These are phyloP conservation scores for Hyaena hyaena DNA, from an alignment of 2,113 vertebrate genomes.

Conservation along the genomic window DNA sequence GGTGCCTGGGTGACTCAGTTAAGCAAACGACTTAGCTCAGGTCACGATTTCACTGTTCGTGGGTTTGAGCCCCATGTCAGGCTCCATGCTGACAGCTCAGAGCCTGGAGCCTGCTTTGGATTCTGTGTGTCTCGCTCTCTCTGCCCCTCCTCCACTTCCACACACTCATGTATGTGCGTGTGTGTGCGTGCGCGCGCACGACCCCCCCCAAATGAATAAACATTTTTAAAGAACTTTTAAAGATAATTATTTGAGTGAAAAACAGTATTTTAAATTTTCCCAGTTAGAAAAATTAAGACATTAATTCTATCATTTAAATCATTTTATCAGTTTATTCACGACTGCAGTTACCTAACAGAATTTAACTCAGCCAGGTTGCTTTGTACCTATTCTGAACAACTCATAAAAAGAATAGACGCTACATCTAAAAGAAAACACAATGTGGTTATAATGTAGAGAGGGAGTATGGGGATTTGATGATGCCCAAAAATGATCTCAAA, in stretches of 20 bases:
- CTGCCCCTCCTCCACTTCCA: too few species aligned
- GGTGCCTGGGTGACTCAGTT: too few species aligned
- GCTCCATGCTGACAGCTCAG: too few species aligned
- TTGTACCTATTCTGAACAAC: not conserved
- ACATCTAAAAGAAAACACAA: not conserved
- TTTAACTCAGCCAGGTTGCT: not conserved
- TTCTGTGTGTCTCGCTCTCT: too few species aligned
- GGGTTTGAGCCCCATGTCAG: too few species aligned
- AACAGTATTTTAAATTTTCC: not conserved
- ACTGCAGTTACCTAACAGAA: not conserved
- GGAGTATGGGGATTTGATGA: not conserved
- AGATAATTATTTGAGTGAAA: not conserved
- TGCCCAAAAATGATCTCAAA: not conserved
- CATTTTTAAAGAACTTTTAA: not conserved
- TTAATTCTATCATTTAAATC: not conserved
- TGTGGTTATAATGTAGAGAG: not conserved
- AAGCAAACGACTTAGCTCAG: too few species aligned
- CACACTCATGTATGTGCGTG: too few species aligned
- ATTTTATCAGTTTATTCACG: not conserved
- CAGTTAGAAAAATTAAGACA: slow-evolving; percentile 22
- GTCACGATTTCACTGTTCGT: too few species aligned
- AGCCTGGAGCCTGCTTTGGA: too few species aligned
- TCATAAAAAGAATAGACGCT: not conserved
- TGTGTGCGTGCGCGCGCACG: too few species aligned
- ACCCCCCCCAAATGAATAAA: too few species aligned